Evolutionary conservation across 35 echinoderm and acorn worm genomes (phyloP).

Genomic region (Apostichopus californicus): DNA sequence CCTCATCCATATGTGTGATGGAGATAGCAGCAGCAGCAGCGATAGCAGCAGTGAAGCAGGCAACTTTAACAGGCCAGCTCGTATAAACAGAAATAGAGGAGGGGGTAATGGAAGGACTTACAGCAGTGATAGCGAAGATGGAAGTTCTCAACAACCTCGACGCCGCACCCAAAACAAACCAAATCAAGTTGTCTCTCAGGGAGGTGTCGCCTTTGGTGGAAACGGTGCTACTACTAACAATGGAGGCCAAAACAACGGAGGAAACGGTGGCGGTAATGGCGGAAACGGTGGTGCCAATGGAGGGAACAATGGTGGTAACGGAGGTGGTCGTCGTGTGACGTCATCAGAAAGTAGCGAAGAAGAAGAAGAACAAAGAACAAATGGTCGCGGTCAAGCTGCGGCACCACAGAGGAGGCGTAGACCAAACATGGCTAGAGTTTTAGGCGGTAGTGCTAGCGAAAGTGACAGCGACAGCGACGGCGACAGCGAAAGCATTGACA

Average conservation of each 20-base stretch:
- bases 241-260: slow-evolving; percentile 1
- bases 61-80: background rate
- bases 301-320: background rate
- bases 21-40: slow-evolving; percentile 6
- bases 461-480: background rate
- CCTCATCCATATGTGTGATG: background rate
- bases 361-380: background rate
- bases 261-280: background rate
- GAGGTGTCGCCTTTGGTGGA: slow-evolving; percentile 9
- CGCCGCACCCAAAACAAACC: background rate
- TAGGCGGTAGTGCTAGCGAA: background rate
- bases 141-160: background rate
- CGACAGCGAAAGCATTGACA: background rate
- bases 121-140: slow-evolving; percentile 29
- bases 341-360: background rate
- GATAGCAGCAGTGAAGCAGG: background rate
- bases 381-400: background rate
- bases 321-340: background rate
- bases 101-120: background rate
- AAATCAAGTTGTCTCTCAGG: background rate
- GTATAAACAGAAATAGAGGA: slow-evolving; percentile 4
- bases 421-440: background rate
- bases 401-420: background rate
- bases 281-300: background rate
- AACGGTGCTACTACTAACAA: background rate